Base-by-base conservation (phyloP, 2,888 invertebrate species). In the Cheilosia pagana region DNA sequence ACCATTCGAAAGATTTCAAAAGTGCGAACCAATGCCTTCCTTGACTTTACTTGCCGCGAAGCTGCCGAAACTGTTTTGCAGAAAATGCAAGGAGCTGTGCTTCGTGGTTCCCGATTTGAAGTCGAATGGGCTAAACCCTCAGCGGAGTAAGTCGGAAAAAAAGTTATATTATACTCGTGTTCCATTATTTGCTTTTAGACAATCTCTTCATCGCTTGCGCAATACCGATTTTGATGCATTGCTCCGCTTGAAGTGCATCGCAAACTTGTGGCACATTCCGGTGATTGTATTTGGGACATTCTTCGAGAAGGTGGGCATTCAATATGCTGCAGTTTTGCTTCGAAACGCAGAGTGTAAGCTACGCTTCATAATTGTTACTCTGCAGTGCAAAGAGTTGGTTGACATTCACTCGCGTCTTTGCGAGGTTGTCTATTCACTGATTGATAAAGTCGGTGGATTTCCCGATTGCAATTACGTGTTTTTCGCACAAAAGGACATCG, bases 111-210 rank as follows among this genome's bases (percentile, higher is more conserved):
- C 16, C 77, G 87, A 2, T 83, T 90, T 16, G 82, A 87, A 1
- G 71, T 90, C 39, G 89, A 90, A 72, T 90, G 90, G 90, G 89
- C 89, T 8, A 88, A 89, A 31, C 89, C 89, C 14, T 88, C 89
- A 0, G 88, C 88, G 55, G 86, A 88, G 90, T 90, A 88, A 88
- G 88, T 50, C 10, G 1, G 21, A 12, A 14, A 12, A 12, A 21
- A 12, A 50, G 5, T 21, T 14, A 0, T 41, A 31, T 23, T 19
- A 7, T 25, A 25, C 8, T 60, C 6, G 5, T 28, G n/a, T 28
- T 48, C 14, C 41, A n/a, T 45, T 39, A 19, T 1, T 10, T n/a
- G 12, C 31, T 71, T 86, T 25, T 43, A 89, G 89, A 19, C 88
- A 89, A 82, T 89, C 89, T 0, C 71, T 88, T 1, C 89, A 89